These are phyloP conservation scores for Gymnoscopelus braueri DNA, from an alignment of 2,797 vertebrate species.

Conservation along the genomic window DNA sequence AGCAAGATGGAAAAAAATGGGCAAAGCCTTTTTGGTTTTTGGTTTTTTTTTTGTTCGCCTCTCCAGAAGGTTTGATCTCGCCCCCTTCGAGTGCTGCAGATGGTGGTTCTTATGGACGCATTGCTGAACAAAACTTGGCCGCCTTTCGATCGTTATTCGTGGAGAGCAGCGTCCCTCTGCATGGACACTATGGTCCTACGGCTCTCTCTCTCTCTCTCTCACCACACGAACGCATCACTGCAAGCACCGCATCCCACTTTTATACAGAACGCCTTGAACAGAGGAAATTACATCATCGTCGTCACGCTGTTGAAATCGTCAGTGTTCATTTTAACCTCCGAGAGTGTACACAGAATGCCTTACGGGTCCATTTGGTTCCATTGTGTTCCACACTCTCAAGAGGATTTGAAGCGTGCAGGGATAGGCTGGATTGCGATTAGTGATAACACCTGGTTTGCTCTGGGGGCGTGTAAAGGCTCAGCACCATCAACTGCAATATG, in stretches of 20 bases:
- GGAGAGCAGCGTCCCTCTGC: conserved; percentile 61
- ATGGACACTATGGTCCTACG: not conserved
- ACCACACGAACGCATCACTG: conserved; percentile 38
- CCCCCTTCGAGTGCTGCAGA: not conserved
- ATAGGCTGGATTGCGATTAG: conserved; percentile 12
- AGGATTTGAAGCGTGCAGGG: too few relatives aligned
- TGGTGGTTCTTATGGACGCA: conserved; percentile 56
- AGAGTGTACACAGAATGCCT: too few relatives aligned
- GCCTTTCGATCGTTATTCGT: conserved; percentile 58
- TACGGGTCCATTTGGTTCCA: too few relatives aligned
- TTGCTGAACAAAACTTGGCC: conserved; percentile 57
- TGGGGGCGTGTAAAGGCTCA: conserved; percentile 39
- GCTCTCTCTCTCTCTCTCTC: conserved; percentile 36
- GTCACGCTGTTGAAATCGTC: not conserved
- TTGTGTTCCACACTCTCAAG: too few relatives aligned
- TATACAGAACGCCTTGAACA: conserved; percentile 46
- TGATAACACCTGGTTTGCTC: conserved; percentile 27
- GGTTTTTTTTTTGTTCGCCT: conserved; percentile 4
- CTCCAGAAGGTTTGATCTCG: conserved; percentile 37
- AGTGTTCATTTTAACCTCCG: not conserved
- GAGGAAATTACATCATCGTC: conserved; percentile 79
- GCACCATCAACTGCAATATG: too few relatives aligned
- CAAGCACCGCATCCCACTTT: conserved; percentile 33
- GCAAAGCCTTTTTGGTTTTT: conserved; percentile 53
- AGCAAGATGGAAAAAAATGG: conserved; percentile 49